Evolutionary conservation across 2,113 vertebrate genomes (phyloP).

Genomic region (Tyto alba): DNA sequence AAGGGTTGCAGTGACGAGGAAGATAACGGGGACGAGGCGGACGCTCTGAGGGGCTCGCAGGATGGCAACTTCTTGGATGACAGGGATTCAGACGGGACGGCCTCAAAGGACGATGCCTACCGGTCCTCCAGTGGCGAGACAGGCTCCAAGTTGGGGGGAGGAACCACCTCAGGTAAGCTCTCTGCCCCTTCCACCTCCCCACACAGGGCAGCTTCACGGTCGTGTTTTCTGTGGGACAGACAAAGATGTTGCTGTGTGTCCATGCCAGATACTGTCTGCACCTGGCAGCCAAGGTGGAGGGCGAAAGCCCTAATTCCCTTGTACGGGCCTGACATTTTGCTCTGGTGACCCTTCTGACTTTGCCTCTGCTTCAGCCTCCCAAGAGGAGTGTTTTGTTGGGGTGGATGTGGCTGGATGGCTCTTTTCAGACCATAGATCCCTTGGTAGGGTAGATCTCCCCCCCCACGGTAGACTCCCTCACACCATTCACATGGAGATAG

Average conservation of each 20-base stretch:
- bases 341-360: fast-evolving
- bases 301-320: not conserved
- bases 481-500: no score
- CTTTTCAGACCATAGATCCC: not conserved
- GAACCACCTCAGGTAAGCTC: slow-evolving; percentile 67
- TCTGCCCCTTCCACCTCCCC: not conserved
- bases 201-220: fast-evolving
- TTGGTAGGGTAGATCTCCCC: not conserved
- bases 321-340: not conserved
- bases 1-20: slow-evolving; percentile 96
- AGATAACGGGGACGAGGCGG: slow-evolving; percentile 80
- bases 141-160: slow-evolving; percentile 60
- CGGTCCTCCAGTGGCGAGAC: slow-evolving; percentile 58
- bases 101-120: slow-evolving; percentile 78
- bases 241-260: not conserved
- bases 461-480: not conserved
- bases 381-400: not conserved
- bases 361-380: not conserved
- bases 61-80: slow-evolving; percentile 78
- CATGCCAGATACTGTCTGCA: not conserved
- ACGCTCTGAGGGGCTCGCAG: slow-evolving; percentile 67
- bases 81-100: slow-evolving; percentile 77
- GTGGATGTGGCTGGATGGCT: not conserved
- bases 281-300: not conserved
- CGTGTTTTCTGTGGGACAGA: fast-evolving